Base-by-base conservation (phyloP, 2,113 vertebrate species). In the Lepus americanus region DNA sequence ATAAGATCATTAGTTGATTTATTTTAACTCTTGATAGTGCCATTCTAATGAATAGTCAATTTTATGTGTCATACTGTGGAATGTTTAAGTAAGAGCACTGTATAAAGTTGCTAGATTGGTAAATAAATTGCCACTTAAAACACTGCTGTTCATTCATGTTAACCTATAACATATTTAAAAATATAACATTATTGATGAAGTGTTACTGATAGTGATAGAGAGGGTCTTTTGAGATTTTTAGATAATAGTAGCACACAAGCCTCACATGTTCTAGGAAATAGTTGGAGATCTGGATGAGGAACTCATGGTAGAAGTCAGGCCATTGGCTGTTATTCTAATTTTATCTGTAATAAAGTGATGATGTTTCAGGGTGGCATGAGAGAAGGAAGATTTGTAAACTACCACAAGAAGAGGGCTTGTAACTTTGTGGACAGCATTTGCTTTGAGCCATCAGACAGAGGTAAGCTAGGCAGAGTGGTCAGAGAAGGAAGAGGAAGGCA, bases 1-100 rank as follows among this genome's bases (percentile, higher is more conserved):
- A 33, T 8, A 78, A 95, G 19, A 79, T 94, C 92, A 73, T 11
- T 51, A 44, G 6, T 77, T 93, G 20, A 66, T 73, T 90, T 94
- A 10, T 78, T 83, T 92, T 77, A 76, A 61, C 66, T 70, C 9
- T 44, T 51, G 70, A 76, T 83, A 72, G 16, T 67, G 13, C 33
- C 83, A 33, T 92, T 55, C 25, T 78, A 61, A 59, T 79, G 49
- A 93, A 64, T 74, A 70, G 84, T 51, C n/a, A 73, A 9, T 55
- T 69, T 91, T 83, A 74, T 72, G 0, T 86, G 44, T 5, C 36
- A 80, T 53, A 66, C 20, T 0, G 4, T 96, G 61, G 19, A 82
- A 82, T 95, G 49, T 79, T 89, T 81, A 88, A 85, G n/a, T 90
- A 79, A 85, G 4, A 87, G 2, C 13, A 76, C 59, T 70, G 5